Percentiles rank a stretch among this genome's conserved stretches.
Conservation (phyloP, 1,140 invertebrate genomes). For the Drosophila virilis region DNA sequence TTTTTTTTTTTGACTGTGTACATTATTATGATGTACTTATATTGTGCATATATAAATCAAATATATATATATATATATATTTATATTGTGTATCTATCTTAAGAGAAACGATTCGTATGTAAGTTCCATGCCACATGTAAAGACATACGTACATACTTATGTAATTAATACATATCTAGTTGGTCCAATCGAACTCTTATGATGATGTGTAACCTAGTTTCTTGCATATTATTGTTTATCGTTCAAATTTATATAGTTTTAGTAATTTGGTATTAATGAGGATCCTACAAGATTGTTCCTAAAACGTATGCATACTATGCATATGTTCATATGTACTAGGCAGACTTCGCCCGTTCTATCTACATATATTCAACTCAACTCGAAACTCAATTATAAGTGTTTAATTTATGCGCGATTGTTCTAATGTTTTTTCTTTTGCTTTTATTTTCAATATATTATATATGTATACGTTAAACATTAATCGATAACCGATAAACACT, state of each 20-base stretch:
- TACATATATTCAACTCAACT: slow-evolving; percentile 23
- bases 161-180: slow-evolving; percentile 24
- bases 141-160: slow-evolving; percentile 27
- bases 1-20: slow-evolving; percentile 12
- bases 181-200: slow-evolving; percentile 4
- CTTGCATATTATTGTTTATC: slow-evolving; percentile 6
- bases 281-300: background rate
- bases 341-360: slow-evolving; percentile 10
- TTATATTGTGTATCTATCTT: slow-evolving; percentile 15
- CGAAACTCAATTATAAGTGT: slow-evolving; percentile 18
- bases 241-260: background rate
- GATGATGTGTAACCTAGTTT: slow-evolving; percentile 20
- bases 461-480: background rate
- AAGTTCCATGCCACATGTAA: slow-evolving; percentile 15
- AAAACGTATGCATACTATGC: background rate
- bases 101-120: background rate
- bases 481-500: background rate
- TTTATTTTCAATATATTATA: slow-evolving; percentile 9
- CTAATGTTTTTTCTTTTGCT: slow-evolving; percentile 18
- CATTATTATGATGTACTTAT: slow-evolving; percentile 12
- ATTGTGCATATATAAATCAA: slow-evolving; percentile 46
- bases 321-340: slow-evolving; percentile 20
- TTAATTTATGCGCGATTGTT: slow-evolving; percentile 11
- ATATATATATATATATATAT: slow-evolving; percentile 31
- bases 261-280: background rate